Base-by-base conservation (phyloP, 2,797 vertebrate species). In the Geotrypetes seraphini region DNA sequence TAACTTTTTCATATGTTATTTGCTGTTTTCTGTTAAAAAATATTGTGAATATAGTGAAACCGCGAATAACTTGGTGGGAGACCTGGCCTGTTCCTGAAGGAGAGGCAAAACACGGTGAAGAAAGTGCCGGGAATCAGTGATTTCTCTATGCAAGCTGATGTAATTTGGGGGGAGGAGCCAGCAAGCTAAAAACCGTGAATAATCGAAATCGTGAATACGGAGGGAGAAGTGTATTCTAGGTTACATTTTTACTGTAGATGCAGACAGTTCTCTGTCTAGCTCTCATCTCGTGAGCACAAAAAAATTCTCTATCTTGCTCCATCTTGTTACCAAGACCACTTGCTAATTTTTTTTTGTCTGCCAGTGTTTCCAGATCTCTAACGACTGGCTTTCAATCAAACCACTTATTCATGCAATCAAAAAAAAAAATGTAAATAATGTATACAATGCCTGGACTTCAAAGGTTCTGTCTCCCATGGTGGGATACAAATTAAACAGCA, bases 341-440 rank as follows among this genome's bases (percentile, higher is more conserved):
- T 8, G 25, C 16, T 44, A n/a, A 5, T 43, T 51, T 33, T 43
- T 24, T 35, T n/a, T 35, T 41, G 24, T 5, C 36, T 44, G 66
- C 51, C 63, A 72, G 25, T 3, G 3, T 52, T 38, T 4, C 45
- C 12, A 53, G 39, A 16, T 30, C 15, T 41, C 46, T 52, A 47
- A 36, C 12, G 48, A 50, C 36, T 22, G n/a, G 5, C 27, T 56
- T 69, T 66, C 50, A 57, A 34, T 67, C 33, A 60, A 55, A 34
- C 57, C 60, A 58, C 66, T 73, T 55, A 60, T 55, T 46, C 50
- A 57, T 44, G 37, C 66, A 66, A 68, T 71, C 30, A 67, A 56
- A 73, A 70, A 63, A 56, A 73, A 70, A 63, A n/a, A n/a, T n/a
- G 11, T 40, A 66, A 63, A 61, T 57, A 65, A 54, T 25, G 43